A percentile compares a stretch with the other conserved stretches of the same genome.
Evolutionary conservation across 2,113 vertebrate species (phyloP).

Genomic region (Mugil cephalus): DNA sequence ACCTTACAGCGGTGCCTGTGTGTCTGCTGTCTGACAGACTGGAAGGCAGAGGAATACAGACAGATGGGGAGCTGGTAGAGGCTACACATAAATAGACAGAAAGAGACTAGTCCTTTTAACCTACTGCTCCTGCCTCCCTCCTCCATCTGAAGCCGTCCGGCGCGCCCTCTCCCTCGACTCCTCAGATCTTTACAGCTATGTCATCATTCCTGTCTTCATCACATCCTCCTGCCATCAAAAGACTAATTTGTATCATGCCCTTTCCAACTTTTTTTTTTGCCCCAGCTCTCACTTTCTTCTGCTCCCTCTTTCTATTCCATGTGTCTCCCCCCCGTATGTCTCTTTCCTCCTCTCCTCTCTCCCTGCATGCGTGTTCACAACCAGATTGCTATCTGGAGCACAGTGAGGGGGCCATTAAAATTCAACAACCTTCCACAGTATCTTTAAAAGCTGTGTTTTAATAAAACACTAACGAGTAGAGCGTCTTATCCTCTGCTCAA

Average conservation of each 20-base stretch:
- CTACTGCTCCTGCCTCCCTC: not conserved
- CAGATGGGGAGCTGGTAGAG: slow-evolving; percentile 20
- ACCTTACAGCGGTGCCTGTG: slow-evolving; percentile 54
- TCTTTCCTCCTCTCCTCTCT: not conserved
- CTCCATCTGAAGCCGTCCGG: slow-evolving; percentile 6
- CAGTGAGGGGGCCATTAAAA: slow-evolving; percentile 62
- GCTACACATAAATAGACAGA: slow-evolving; percentile 22
- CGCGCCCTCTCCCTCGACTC: not conserved
- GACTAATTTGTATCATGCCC: slow-evolving; percentile 31
- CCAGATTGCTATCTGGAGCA: slow-evolving; percentile 43
- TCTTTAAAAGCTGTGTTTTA: slow-evolving; percentile 55
- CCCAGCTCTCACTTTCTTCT: not conserved
- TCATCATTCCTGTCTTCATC: slow-evolving; percentile 49
- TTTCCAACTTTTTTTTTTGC: slow-evolving; percentile 1
- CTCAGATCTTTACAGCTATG: slow-evolving; percentile 39
- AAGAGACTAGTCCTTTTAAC: slow-evolving; percentile 19
- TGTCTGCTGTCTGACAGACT: slow-evolving; percentile 45
- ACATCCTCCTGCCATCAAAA: slow-evolving; percentile 23
- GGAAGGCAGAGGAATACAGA: slow-evolving; percentile 31
- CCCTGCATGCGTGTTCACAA: slow-evolving; percentile 7
- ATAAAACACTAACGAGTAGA: slow-evolving; percentile 54
- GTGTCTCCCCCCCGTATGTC: not conserved
- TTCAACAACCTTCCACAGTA: slow-evolving; percentile 57
- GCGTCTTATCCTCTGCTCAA: slow-evolving; percentile 14
- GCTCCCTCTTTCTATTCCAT: not conserved